Percentiles rank a stretch among this genome's conserved stretches.
These are phyloP conservation scores for Helicoverpa assulta DNA, from an alignment of 2,888 invertebrate genomes.

Conservation along the genomic window DNA sequence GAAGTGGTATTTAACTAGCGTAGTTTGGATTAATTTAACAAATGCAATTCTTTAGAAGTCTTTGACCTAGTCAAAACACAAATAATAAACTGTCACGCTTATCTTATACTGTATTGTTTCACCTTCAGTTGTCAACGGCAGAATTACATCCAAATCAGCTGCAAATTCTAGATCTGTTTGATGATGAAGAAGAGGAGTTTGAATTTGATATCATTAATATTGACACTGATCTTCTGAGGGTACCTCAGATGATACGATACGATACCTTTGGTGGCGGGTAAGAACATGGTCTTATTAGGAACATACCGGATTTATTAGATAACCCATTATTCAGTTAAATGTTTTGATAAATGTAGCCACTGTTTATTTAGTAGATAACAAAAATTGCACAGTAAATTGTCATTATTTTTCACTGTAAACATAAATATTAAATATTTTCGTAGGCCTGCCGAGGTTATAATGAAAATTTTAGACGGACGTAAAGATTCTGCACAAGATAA, in stretches of 20 bases:
- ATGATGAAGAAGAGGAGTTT: conserved; percentile 88
- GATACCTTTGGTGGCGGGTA: conserved; percentile 55
- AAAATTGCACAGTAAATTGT: too few relatives aligned
- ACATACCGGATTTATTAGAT: too few relatives aligned
- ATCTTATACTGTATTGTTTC: background rate
- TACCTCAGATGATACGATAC: conserved; percentile 74
- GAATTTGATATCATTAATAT: conserved; percentile 87
- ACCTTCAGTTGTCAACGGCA: background rate
- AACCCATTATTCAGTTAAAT: too few relatives aligned
- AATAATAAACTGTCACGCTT: too few relatives aligned
- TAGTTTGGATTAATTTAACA: too few relatives aligned
- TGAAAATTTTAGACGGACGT: conserved; percentile 61
- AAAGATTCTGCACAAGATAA: conserved; percentile 17
- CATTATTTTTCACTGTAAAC: too few relatives aligned
- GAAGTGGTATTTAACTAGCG: too few relatives aligned
- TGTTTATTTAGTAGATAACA: too few relatives aligned
- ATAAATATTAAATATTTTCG: background rate
- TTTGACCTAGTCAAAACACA: too few relatives aligned
- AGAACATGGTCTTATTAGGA: conserved; percentile 19
- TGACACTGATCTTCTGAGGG: conserved; percentile 73
- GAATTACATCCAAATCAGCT: conserved; percentile 50
- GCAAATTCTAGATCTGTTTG: conserved; percentile 73
- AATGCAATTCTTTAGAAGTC: too few relatives aligned
- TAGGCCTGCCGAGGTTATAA: conserved; percentile 63
- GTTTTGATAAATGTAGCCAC: too few relatives aligned